Evolutionary conservation across 2,888 invertebrate species (phyloP).

Genomic region (Platycheirus albimanus): DNA sequence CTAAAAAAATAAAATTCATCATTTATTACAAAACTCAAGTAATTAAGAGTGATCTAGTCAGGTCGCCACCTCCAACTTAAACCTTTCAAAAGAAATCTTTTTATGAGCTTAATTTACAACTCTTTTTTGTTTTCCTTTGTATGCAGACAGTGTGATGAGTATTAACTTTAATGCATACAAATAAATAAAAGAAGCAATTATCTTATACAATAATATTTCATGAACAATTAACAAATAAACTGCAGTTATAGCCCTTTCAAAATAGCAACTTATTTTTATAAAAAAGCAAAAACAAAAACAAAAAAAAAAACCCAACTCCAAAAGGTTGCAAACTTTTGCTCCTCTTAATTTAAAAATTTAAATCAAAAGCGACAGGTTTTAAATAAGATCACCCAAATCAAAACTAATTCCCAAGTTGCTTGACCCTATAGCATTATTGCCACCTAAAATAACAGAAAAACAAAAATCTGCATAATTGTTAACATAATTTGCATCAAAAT

Average conservation of each 20-base stretch:
- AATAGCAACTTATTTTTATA: too few relatives aligned
- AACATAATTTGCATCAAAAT: slow-evolving; percentile 30
- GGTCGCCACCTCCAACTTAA: too few relatives aligned
- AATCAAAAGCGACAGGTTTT: slow-evolving; percentile 20
- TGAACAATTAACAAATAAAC: neutral
- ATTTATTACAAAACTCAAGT: too few relatives aligned
- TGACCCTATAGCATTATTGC: slow-evolving; percentile 39
- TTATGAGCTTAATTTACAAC: too few relatives aligned
- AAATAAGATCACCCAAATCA: slow-evolving; percentile 4
- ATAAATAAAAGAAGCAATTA: neutral
- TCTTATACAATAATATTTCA: neutral
- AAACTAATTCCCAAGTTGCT: slow-evolving; percentile 32
- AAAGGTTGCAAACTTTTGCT: slow-evolving; percentile 25
- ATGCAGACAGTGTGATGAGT: too few relatives aligned
- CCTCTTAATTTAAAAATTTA: slow-evolving; percentile 10
- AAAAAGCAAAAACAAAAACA: neutral
- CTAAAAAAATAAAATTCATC: too few relatives aligned
- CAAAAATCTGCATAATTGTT: slow-evolving; percentile 2
- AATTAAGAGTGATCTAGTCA: too few relatives aligned
- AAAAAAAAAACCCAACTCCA: too few relatives aligned
- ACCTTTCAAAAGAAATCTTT: too few relatives aligned
- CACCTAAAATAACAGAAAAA: slow-evolving; percentile 5
- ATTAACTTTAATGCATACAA: neutral
- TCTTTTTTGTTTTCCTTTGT: too few relatives aligned
- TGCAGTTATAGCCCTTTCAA: neutral